Conservation (phyloP, 2,113 vertebrate genomes). For the Erythrolamprus reginae region DNA sequence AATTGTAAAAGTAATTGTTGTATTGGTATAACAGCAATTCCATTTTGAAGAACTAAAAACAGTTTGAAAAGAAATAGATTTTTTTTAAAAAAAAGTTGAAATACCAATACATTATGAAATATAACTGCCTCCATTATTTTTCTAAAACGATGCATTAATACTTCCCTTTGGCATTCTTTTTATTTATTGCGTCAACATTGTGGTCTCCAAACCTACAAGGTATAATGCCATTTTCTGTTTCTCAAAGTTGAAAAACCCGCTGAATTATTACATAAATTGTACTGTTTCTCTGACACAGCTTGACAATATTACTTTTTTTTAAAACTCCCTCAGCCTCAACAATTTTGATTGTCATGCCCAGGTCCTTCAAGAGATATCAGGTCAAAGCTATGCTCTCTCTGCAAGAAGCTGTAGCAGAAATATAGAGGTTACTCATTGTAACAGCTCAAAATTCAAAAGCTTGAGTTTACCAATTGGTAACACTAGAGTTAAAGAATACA, state of each 20-base stretch:
- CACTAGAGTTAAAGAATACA: not conserved
- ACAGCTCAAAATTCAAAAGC: not conserved
- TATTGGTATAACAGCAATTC: conserved; percentile 15
- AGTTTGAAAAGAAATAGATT: not conserved
- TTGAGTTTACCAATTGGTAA: not conserved
- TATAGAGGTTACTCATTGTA: not conserved
- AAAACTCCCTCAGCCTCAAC: not conserved
- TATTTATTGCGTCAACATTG: conserved; percentile 8
- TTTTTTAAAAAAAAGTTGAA: conserved; percentile 19
- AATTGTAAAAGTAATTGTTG: conserved; percentile 35
- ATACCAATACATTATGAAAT: not conserved
- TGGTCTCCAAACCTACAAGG: not conserved
- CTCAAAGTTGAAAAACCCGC: not conserved
- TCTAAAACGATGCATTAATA: not conserved
- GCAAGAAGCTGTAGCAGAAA: not conserved
- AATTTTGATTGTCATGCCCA: not conserved
- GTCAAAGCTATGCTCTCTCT: not conserved
- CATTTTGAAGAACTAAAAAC: not conserved
- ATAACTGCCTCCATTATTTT: not conserved
- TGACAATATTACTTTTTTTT: not conserved
- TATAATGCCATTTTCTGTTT: not conserved
- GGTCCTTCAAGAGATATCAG: not conserved
- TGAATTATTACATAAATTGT: not conserved
- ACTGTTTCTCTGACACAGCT: not conserved
- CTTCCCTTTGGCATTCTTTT: conserved; percentile 3